These are phyloP conservation scores for Amblyjoppa fuscipennis DNA, from an alignment of 2,888 invertebrate genomes.

Conservation along the genomic window DNA sequence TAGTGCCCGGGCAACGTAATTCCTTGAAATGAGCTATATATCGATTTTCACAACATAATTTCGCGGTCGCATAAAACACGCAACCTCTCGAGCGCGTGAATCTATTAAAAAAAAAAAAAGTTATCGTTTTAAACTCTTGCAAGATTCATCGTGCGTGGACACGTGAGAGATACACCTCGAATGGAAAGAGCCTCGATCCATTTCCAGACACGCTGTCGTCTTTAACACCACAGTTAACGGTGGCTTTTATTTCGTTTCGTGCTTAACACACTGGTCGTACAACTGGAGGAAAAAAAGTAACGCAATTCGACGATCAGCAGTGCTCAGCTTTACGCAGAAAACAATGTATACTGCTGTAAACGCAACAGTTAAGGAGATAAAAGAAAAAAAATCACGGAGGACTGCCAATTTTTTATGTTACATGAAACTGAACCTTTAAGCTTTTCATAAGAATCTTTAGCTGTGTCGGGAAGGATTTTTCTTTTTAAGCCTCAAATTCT, in stretches of 20 bases:
- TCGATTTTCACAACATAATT: conserved; percentile 51
- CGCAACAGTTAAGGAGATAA: not conserved
- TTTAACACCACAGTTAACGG: conserved; percentile 41
- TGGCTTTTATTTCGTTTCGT: conserved; percentile 38
- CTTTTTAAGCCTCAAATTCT: too few species aligned
- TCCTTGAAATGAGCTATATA: conserved; percentile 41
- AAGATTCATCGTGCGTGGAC: conserved; percentile 51
- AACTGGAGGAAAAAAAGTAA: not conserved
- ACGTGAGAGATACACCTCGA: conserved; percentile 29
- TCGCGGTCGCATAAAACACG: conserved; percentile 38
- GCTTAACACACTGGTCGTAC: conserved; percentile 11
- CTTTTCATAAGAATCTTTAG: too few species aligned
- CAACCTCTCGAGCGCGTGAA: conserved; percentile 24
- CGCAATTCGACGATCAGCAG: conserved; percentile 29
- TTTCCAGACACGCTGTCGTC: conserved; percentile 38
- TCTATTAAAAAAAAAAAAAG: conserved; percentile 29
- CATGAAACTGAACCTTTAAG: not conserved
- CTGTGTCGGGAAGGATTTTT: too few species aligned
- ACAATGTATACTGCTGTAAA: not conserved
- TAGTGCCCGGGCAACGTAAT: conserved; percentile 31
- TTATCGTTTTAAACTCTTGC: conserved; percentile 40
- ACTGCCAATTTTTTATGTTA: too few species aligned
- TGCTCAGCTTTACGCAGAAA: conserved; percentile 9
- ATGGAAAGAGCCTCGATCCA: conserved; percentile 55
- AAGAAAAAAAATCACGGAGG: not conserved